Evolutionary conservation across 2,797 vertebrate genomes (phyloP).

Genomic region (Tadarida brasiliensis): DNA sequence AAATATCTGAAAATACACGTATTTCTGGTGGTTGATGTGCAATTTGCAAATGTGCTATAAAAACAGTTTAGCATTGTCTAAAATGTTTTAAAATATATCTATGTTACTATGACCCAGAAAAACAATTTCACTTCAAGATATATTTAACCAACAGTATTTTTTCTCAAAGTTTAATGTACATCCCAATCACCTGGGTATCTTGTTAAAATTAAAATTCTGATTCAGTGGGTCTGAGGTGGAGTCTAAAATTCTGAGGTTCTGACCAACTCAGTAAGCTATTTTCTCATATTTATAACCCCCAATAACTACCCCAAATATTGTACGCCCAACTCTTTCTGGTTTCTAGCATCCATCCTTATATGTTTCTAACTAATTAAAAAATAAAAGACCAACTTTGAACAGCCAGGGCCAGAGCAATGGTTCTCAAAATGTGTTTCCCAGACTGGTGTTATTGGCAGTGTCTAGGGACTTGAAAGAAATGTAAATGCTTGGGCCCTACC

Average conservation of each 20-base stretch:
- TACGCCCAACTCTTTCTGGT: background rate
- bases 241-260: background rate
- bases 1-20: background rate
- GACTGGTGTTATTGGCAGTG: background rate
- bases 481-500: background rate
- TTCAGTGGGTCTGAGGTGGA: background rate
- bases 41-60: background rate
- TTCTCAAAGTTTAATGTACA: background rate
- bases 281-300: background rate
- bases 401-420: background rate
- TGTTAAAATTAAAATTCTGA: slow-evolving; percentile 52
- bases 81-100: background rate
- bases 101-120: background rate
- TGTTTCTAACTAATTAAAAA: background rate
- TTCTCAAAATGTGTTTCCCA: background rate
- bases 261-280: background rate
- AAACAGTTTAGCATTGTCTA: slow-evolving; percentile 29
- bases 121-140: slow-evolving; percentile 46
- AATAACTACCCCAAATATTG: background rate
- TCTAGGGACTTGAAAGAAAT: background rate
- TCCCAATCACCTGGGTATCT: background rate
- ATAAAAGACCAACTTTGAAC: background rate
- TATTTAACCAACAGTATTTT: background rate
- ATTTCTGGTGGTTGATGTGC: background rate
- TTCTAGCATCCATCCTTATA: background rate